Conservation (phyloP, 92 coral and sea anemone species). For the Heteractis magnifica region DNA sequence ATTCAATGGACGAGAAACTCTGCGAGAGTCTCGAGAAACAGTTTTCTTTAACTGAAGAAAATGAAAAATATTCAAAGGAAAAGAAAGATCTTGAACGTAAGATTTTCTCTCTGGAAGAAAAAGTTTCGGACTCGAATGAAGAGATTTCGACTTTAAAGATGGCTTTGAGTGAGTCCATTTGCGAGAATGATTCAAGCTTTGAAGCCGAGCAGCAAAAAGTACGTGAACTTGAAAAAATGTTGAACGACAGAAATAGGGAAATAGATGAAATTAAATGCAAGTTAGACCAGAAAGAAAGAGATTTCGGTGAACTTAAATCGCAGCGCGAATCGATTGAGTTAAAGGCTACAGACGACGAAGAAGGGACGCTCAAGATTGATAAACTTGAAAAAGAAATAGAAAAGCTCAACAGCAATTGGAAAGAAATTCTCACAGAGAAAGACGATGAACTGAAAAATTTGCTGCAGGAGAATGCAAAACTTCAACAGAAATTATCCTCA, state of each 20-base stretch:
- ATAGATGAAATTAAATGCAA: conserved; percentile 13
- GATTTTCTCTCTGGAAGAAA: conserved; percentile 53
- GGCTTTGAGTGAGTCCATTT: conserved; percentile 40
- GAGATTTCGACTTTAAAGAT: conserved; percentile 53
- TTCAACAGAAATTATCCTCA: conserved; percentile 13
- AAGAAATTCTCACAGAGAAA: conserved; percentile 20
- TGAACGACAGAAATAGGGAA: conserved; percentile 37
- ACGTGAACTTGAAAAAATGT: conserved; percentile 45
- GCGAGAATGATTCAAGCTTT: conserved; percentile 16
- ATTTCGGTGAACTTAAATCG: conserved; percentile 20
- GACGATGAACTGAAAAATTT: conserved; percentile 24
- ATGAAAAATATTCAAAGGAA: conserved; percentile 57
- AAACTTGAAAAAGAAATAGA: conserved; percentile 27
- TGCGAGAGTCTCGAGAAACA: conserved; percentile 62
- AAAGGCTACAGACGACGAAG: conserved; percentile 1
- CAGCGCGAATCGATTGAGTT: neutral
- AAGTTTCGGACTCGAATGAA: conserved; percentile 52
- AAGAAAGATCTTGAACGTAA: conserved; percentile 51
- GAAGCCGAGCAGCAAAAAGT: conserved; percentile 35
- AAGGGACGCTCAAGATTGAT: conserved; percentile 7
- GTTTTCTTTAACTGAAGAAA: conserved; percentile 53
- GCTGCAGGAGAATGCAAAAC: conserved; percentile 13
- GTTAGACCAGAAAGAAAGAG: conserved; percentile 29
- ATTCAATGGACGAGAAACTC: conserved; percentile 63
- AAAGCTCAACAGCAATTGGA: conserved; percentile 20